Percentiles rank a stretch among this genome's conserved stretches.
Evolutionary conservation across 2,888 invertebrate genomes (phyloP).

Genomic region (Protonemura montana): DNA sequence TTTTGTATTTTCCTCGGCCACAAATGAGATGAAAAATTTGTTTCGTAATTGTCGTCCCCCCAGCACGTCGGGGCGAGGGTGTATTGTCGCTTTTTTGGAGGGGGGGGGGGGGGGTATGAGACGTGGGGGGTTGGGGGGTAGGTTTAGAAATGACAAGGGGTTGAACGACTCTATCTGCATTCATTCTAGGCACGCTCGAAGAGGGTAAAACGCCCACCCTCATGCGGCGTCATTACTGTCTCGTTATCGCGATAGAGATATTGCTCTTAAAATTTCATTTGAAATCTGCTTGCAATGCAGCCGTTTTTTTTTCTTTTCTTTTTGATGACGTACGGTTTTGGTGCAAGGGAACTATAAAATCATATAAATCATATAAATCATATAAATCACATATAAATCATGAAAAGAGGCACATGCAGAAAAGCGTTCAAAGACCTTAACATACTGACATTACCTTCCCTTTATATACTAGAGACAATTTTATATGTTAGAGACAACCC

Average conservation of each 20-base stretch:
- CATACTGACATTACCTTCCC: no score
- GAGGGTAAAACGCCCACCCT: background rate
- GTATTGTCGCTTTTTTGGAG: background rate
- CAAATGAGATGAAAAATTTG: constrained; percentile 38
- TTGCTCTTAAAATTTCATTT: background rate
- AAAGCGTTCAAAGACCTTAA: no score
- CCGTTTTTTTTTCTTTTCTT: background rate
- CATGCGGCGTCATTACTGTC: background rate
- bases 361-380: no score
- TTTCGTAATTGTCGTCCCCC: constrained; percentile 32
- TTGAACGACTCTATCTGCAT: background rate
- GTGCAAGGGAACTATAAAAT: no score
- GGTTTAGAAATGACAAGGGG: constrained; percentile 17
- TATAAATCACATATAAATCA: no score
- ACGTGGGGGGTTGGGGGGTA: background rate
- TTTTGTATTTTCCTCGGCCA: constrained; percentile 15
- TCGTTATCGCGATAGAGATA: constrained; percentile 12
- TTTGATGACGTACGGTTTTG: background rate
- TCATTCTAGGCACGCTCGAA: constrained; percentile 17
- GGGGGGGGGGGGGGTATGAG: no score
- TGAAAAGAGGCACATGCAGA: no score
- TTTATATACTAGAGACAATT: no score
- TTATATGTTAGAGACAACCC: no score
- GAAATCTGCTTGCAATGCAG: background rate
- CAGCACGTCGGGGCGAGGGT: background rate